Conservation (phyloP, 2,888 invertebrate species). For the Xestobium rufovillosum region DNA sequence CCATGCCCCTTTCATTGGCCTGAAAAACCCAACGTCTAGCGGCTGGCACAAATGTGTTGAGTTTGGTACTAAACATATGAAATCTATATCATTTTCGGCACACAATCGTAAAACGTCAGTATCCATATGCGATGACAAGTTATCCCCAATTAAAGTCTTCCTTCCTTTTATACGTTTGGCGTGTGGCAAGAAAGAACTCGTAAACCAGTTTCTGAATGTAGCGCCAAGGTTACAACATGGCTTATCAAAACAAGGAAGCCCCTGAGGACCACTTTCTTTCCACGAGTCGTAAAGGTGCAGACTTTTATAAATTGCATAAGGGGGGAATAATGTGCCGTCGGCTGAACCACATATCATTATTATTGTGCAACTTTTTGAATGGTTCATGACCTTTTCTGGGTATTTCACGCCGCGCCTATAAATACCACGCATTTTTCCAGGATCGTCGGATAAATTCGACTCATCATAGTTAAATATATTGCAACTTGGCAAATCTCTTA, state of each 20-base stretch:
- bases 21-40: conserved; percentile 11
- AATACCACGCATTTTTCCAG: conserved; percentile 27
- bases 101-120: conserved; percentile 8
- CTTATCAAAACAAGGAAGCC: conserved; percentile 14
- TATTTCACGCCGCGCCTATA: conserved; percentile 28
- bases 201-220: conserved; percentile 13
- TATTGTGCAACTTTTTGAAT: conserved; percentile 26
- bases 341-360: conserved; percentile 32
- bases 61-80: conserved; percentile 10
- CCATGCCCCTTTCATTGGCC: conserved; percentile 12
- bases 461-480: conserved; percentile 34
- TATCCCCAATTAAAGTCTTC: conserved; percentile 16
- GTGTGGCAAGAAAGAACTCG: conserved; percentile 13
- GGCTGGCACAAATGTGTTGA: conserved; percentile 6
- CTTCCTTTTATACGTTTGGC: conserved; percentile 13
- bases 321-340: conserved; percentile 19
- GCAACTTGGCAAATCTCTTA: conserved; percentile 19
- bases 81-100: conserved; percentile 12
- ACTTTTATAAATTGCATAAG: conserved; percentile 7
- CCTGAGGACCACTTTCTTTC: conserved; percentile 11
- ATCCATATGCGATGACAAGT: conserved; percentile 13
- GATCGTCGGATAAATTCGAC: conserved; percentile 32
- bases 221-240: conserved; percentile 7
- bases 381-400: conserved; percentile 29
- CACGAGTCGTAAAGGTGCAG: conserved; percentile 14